A percentile compares a stretch with the other conserved stretches of the same genome.
These are phyloP conservation scores for Sinocyclocheilus rhinocerous DNA, from an alignment of 2,113 vertebrate species.

Conservation along the genomic window DNA sequence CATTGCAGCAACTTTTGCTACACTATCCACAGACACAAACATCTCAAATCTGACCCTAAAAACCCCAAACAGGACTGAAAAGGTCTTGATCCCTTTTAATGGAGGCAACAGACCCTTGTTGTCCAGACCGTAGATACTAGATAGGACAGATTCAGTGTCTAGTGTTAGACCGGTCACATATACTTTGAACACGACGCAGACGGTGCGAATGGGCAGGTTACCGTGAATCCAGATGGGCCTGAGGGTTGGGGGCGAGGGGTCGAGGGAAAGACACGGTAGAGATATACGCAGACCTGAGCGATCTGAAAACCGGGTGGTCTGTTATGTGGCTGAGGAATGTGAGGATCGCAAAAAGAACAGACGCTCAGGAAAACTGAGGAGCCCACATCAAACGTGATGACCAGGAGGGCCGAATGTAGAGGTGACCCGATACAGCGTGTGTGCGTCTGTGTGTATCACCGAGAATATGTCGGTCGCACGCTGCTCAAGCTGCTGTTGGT, in stretches of 20 bases:
- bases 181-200: constrained; percentile 26
- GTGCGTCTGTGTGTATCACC: constrained; percentile 35
- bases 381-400: constrained; percentile 69
- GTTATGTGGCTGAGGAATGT: constrained; percentile 46
- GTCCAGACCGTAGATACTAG: constrained; percentile 55
- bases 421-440: constrained; percentile 53
- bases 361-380: constrained; percentile 53
- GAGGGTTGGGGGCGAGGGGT: constrained; percentile 62
- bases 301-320: constrained; percentile 73
- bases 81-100: constrained; percentile 46
- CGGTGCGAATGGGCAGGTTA: constrained; percentile 60
- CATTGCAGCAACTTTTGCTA: not conserved
- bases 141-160: constrained; percentile 55
- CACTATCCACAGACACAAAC: not conserved
- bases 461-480: constrained; percentile 41
- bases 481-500: constrained; percentile 53
- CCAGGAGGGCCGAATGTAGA: constrained; percentile 47
- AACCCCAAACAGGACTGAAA: constrained; percentile 43
- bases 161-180: constrained; percentile 18
- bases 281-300: constrained; percentile 66
- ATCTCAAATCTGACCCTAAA: constrained; percentile 31
- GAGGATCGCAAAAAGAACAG: constrained; percentile 56
- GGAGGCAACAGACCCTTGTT: constrained; percentile 26
- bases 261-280: constrained; percentile 65
- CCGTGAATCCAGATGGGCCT: constrained; percentile 73